Evolutionary conservation across 2,113 vertebrate species (phyloP).

Genomic region (Cyrtonyx montezumae): DNA sequence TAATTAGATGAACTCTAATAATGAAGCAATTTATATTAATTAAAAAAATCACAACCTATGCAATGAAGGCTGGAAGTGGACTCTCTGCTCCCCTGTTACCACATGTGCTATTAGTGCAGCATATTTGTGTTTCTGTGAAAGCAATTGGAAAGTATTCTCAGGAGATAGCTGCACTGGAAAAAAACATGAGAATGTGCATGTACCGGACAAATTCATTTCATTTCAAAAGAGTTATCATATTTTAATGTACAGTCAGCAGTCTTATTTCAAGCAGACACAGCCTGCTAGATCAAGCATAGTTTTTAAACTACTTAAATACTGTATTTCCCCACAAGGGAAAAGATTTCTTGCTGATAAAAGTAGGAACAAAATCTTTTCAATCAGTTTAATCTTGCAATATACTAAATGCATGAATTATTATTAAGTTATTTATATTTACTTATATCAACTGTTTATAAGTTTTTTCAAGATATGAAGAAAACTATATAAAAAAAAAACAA

Average conservation of each 20-base stretch:
- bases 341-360: background rate
- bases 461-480: background rate
- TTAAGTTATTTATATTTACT: background rate
- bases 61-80: constrained; percentile 51
- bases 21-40: constrained; percentile 74
- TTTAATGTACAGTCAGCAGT: background rate
- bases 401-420: background rate
- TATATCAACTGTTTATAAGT: background rate
- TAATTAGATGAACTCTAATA: constrained; percentile 75
- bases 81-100: constrained; percentile 41
- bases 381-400: background rate
- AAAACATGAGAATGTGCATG: background rate
- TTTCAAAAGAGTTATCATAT: background rate
- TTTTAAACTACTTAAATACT: constrained; percentile 12
- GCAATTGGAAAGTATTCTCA: constrained; percentile 59
- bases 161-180: constrained; percentile 32
- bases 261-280: background rate
- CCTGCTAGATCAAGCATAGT: background rate
- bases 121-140: constrained; percentile 51
- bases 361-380: background rate
- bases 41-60: constrained; percentile 55
- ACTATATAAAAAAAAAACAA: background rate
- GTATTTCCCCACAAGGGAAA: background rate
- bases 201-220: background rate
- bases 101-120: constrained; percentile 41